phyloP scores from a whole-genome alignment of 2,888 invertebrate genomes.

The Caradrina kadenii region DNA sequence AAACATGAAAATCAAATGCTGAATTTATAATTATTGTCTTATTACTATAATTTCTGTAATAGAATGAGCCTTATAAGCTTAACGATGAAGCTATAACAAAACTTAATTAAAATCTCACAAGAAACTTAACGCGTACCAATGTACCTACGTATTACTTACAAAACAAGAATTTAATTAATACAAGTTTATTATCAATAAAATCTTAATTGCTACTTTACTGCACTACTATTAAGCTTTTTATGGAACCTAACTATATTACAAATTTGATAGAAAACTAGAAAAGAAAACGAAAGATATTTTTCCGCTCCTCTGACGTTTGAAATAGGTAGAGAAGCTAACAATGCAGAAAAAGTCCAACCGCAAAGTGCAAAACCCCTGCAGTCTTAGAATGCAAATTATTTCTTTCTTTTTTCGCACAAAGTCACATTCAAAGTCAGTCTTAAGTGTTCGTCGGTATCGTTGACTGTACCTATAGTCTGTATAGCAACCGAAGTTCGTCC shows the following conservation, averaged over 20 bases:
- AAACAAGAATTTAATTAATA: conserved; percentile 31
- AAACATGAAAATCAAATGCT: conserved; percentile 21
- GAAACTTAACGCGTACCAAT: conserved; percentile 3
- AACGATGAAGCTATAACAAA: conserved; percentile 1
- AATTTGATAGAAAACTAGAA: background rate
- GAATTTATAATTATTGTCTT: conserved; percentile 15
- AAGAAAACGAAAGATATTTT: conserved; percentile 17
- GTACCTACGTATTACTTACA: conserved; percentile 16
- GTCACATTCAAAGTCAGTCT: conserved; percentile 62
- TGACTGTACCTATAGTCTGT: conserved; percentile 25
- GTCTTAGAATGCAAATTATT: conserved; percentile 61
- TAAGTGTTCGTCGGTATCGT: conserved; percentile 64
- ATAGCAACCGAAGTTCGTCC: conserved; percentile 84
- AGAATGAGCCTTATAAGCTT: conserved; percentile 11
- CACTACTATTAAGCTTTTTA: conserved; percentile 16
- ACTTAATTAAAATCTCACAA: conserved; percentile 17
- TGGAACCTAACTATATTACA: conserved; percentile 10
- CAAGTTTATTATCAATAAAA: conserved; percentile 29
- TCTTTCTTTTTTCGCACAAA: conserved; percentile 62
- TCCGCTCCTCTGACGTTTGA: conserved; percentile 6
- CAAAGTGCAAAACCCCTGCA: conserved; percentile 50
- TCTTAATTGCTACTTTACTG: conserved; percentile 23
- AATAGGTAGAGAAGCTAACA: conserved; percentile 7
- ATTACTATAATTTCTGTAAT: conserved; percentile 11
- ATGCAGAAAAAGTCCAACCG: conserved; percentile 27